Evolutionary conservation across 2,113 vertebrate genomes (phyloP).

Genomic region (Pelecanoides urinatrix): DNA sequence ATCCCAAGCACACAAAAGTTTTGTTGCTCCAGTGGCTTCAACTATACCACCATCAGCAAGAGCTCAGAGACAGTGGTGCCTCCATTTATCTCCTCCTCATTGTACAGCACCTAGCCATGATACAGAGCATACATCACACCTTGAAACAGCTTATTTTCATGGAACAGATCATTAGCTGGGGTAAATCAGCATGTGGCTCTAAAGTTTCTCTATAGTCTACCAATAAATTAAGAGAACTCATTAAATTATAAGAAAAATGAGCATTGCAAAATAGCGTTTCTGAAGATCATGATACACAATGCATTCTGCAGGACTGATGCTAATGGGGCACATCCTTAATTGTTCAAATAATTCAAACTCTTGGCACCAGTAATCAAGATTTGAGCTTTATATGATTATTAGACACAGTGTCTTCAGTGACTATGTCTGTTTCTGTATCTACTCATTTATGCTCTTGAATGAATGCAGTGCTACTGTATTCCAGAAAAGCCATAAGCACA

Average conservation of each 20-base stretch:
- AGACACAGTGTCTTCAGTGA: not conserved
- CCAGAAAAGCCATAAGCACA: not conserved
- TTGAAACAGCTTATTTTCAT: not conserved
- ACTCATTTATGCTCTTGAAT: not conserved
- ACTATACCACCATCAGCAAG: not conserved
- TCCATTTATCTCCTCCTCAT: not conserved
- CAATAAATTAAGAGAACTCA: not conserved
- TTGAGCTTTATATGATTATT: not conserved
- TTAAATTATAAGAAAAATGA: not conserved
- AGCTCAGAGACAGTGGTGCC: not conserved
- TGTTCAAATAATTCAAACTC: not conserved
- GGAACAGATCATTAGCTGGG: not conserved
- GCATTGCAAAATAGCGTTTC: rapidly evolving
- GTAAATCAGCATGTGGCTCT: not conserved
- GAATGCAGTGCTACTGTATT: not conserved
- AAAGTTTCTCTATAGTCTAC: not conserved
- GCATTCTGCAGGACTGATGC: not conserved
- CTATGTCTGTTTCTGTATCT: not conserved
- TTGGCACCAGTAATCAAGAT: not conserved
- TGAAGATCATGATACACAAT: rapidly evolving
- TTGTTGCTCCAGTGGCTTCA: not conserved
- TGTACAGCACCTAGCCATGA: not conserved
- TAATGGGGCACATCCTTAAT: not conserved
- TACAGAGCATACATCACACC: not conserved
- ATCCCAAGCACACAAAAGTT: not conserved